These are phyloP conservation scores for Cataglyphis albicans DNA, from an alignment of 2,888 invertebrate genomes.

Conservation along the genomic window DNA sequence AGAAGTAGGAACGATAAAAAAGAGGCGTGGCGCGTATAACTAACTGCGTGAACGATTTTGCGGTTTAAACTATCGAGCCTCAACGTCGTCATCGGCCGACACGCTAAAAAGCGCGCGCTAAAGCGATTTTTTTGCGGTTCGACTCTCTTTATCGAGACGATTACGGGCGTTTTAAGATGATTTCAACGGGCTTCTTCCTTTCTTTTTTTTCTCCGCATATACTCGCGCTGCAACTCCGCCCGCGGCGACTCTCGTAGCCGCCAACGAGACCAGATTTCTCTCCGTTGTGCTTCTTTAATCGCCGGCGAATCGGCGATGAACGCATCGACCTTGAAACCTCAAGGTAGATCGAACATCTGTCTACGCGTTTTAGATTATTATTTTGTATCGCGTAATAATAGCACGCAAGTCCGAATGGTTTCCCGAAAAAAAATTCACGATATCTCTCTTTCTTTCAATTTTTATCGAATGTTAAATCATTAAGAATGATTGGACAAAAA, in stretches of 20 bases:
- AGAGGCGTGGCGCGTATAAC: constrained; percentile 66
- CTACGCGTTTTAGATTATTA: constrained; percentile 22
- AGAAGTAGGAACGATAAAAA: constrained; percentile 59
- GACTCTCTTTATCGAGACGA: constrained; percentile 50
- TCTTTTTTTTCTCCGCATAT: not conserved
- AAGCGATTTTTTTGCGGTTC: constrained; percentile 61
- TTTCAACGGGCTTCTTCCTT: constrained; percentile 41
- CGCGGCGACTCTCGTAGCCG: constrained; percentile 11
- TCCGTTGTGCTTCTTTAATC: constrained; percentile 18
- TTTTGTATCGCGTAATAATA: constrained; percentile 34
- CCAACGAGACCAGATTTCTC: constrained; percentile 33
- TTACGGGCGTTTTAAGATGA: constrained; percentile 62
- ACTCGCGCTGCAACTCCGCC: constrained; percentile 6
- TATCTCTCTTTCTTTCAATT: not conserved
- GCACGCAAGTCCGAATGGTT: constrained; percentile 5
- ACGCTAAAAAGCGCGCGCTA: constrained; percentile 13
- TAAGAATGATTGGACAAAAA: not conserved
- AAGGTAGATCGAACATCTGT: constrained; percentile 42
- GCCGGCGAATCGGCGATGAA: constrained; percentile 17
- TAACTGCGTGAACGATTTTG: constrained; percentile 62
- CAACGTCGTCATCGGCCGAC: constrained; percentile 32
- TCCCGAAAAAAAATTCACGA: not conserved
- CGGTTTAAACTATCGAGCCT: constrained; percentile 61
- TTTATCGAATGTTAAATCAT: not conserved
- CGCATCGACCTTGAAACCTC: constrained; percentile 37